Evolutionary conservation across 2,113 vertebrate species (phyloP).

Genomic region (Panthera leo): DNA sequence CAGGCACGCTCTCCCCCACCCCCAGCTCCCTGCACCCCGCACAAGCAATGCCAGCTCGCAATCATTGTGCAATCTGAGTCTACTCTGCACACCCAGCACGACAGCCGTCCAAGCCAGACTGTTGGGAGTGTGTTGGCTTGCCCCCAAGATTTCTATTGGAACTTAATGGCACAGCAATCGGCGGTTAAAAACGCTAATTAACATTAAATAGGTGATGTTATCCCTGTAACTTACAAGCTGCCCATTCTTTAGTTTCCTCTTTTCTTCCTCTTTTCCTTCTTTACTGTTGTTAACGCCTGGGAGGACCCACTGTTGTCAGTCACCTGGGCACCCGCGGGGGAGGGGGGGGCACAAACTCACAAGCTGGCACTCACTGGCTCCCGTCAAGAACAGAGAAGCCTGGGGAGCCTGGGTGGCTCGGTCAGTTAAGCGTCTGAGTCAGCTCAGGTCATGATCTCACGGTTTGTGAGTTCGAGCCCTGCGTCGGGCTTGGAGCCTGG

Average conservation of each 20-base stretch:
- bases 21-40: not conserved
- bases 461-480: no score
- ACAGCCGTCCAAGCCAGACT: conserved; percentile 36
- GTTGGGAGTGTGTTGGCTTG: conserved; percentile 56
- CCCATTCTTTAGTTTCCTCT: not conserved
- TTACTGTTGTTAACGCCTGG: not conserved
- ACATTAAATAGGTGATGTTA: conserved; percentile 74
- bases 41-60: conserved; percentile 30
- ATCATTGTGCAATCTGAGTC: conserved; percentile 43
- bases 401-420: no score
- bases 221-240: conserved; percentile 54
- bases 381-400: not conserved
- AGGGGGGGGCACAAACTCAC: no score
- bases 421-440: no score
- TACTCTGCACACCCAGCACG: conserved; percentile 33
- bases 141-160: conserved; percentile 68
- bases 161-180: conserved; percentile 70
- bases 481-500: no score
- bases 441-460: no score
- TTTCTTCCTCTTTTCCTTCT: not conserved
- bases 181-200: conserved; percentile 78
- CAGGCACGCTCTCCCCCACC: not conserved
- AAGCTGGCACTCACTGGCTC: not conserved
- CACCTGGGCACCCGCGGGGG: not conserved
- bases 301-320: not conserved